Conservation (phyloP, 2,113 vertebrate species). For the Vidua macroura region DNA sequence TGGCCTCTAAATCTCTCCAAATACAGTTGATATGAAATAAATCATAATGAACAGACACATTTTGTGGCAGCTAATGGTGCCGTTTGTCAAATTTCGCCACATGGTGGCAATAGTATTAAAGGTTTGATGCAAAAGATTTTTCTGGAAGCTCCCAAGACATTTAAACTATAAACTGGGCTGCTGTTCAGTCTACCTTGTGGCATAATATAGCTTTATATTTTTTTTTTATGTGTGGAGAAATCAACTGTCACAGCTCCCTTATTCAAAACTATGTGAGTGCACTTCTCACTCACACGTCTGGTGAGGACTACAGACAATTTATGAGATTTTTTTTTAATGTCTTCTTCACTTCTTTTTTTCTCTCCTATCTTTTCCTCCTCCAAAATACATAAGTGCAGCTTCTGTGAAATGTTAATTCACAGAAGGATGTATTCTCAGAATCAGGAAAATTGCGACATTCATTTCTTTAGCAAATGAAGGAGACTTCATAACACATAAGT, state of each 20-base stretch:
- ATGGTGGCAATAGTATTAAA: constrained; percentile 68
- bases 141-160: constrained; percentile 63
- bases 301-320: not conserved
- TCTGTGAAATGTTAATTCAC: constrained; percentile 56
- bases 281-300: not conserved
- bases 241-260: not conserved
- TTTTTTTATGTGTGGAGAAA: not conserved
- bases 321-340: not conserved
- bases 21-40: not conserved
- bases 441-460: constrained; percentile 12
- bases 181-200: constrained; percentile 30
- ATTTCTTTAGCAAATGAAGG: not conserved
- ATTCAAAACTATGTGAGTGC: not conserved
- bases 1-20: not conserved
- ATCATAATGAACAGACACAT: not conserved
- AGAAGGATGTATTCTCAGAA: constrained; percentile 49
- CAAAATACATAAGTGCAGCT: constrained; percentile 35
- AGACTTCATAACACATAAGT: not conserved
- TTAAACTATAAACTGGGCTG: constrained; percentile 6
- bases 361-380: constrained; percentile 5
- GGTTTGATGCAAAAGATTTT: constrained; percentile 56
- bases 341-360: not conserved
- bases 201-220: not conserved
- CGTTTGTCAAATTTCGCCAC: not conserved
- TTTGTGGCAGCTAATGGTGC: not conserved